Percentiles rank a stretch among this genome's conserved stretches.
Evolutionary conservation across 1,140 invertebrate species (phyloP).

Genomic region (Zaprionus capensis): DNA sequence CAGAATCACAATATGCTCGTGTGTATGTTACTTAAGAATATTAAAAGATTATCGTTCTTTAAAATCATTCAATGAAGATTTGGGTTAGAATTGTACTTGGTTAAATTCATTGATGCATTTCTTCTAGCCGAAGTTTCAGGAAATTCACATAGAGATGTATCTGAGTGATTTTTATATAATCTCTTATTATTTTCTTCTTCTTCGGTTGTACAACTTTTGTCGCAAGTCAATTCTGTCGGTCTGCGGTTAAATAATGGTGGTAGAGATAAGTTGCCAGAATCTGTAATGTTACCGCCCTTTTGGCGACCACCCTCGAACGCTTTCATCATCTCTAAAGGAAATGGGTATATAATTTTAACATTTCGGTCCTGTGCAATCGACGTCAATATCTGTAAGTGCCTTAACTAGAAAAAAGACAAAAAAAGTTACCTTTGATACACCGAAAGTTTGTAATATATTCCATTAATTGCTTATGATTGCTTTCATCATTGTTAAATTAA

Average conservation of each 20-base stretch:
- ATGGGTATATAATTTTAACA: conserved; percentile 97
- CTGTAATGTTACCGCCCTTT: not conserved
- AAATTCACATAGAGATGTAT: not conserved
- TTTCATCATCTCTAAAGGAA: conserved; percentile 91
- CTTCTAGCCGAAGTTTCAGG: not conserved
- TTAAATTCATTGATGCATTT: not conserved
- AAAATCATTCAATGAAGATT: no score
- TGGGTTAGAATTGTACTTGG: no score
- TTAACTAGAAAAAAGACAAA: conserved; percentile 36
- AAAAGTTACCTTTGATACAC: no score
- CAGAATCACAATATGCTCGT: no score
- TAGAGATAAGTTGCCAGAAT: not conserved
- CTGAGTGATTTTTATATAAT: not conserved
- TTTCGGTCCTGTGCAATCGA: conserved; percentile 98
- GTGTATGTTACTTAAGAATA: no score
- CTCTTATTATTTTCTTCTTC: not conserved
- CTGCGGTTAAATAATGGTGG: not conserved
- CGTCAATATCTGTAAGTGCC: conserved; percentile 91
- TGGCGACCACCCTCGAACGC: conserved; percentile 25
- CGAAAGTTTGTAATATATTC: no score
- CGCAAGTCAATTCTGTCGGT: not conserved
- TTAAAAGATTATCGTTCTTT: no score
- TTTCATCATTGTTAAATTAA: no score
- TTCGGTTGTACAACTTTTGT: not conserved
- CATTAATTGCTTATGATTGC: no score